These are phyloP conservation scores for Tangara arthus DNA, from an alignment of 2,797 vertebrate species.

Conservation along the genomic window DNA sequence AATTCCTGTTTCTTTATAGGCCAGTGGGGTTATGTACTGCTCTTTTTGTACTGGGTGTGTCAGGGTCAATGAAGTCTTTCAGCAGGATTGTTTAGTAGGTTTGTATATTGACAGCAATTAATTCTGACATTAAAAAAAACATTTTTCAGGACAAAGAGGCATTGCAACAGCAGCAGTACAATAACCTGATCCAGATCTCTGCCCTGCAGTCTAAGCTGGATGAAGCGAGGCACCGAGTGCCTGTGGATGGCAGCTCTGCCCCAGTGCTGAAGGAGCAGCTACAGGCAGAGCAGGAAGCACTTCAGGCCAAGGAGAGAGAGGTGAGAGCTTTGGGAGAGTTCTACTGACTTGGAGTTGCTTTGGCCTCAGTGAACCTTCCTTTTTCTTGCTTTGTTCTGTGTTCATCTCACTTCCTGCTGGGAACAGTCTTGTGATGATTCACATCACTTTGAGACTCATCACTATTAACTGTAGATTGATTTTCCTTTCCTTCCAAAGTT, in stretches of 20 bases:
- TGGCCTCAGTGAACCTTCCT: neutral
- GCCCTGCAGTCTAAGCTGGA: conserved; percentile 85
- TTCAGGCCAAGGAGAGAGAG: conserved; percentile 79
- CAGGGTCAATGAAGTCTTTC: neutral
- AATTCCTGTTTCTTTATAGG: neutral
- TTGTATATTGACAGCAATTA: neutral
- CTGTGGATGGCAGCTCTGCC: conserved; percentile 60
- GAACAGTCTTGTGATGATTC: neutral
- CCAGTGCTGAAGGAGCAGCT: conserved; percentile 75
- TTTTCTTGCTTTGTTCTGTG: neutral
- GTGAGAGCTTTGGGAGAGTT: conserved; percentile 54
- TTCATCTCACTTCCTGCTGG: neutral
- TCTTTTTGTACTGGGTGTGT: neutral
- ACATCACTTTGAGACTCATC: neutral
- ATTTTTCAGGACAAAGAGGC: conserved; percentile 85
- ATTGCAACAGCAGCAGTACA: conserved; percentile 85
- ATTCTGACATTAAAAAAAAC: neutral
- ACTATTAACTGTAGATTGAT: neutral
- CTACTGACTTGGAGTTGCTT: neutral
- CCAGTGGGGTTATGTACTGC: neutral
- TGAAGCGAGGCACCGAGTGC: conserved; percentile 80
- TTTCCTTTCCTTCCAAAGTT: neutral
- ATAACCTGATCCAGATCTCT: conserved; percentile 85
- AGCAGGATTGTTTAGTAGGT: neutral
- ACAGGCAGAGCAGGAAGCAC: conserved; percentile 74